A percentile compares a stretch with the other conserved stretches of the same genome.
Conservation (phyloP, 2,888 invertebrate species). For the Busseola fusca region DNA sequence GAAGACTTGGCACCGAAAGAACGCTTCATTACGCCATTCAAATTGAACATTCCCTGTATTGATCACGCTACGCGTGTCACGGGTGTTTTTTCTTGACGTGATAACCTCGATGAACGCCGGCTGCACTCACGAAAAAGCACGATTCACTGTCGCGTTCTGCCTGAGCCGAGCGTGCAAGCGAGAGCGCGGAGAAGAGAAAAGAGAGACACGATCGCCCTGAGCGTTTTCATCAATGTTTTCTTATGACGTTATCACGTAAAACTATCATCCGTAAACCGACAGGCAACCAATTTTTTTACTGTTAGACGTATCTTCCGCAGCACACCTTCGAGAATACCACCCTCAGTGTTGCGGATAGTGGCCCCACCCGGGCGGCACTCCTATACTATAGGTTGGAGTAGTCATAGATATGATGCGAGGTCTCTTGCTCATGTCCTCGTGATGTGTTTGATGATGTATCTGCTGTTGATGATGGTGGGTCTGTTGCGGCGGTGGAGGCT, state of each 20-base stretch:
- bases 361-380: conserved; percentile 79
- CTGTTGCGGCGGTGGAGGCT: conserved; percentile 34
- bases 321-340: neutral
- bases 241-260: too few species aligned
- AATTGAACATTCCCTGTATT: neutral
- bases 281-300: too few species aligned
- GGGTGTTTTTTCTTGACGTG: too few species aligned
- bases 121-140: too few species aligned
- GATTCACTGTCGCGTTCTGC: too few species aligned
- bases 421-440: conserved; percentile 79
- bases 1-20: conserved; percentile 23
- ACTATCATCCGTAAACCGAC: too few species aligned
- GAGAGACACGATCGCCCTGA: too few species aligned
- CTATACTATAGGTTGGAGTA: conserved; percentile 74
- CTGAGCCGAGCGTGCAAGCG: too few species aligned
- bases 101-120: too few species aligned
- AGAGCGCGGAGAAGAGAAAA: too few species aligned
- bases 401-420: conserved; percentile 76
- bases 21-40: neutral
- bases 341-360: conserved; percentile 81
- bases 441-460: conserved; percentile 64
- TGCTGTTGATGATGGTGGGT: conserved; percentile 43
- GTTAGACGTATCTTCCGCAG: conserved; percentile 19
- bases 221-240: too few species aligned
- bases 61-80: neutral